phyloP scores from a whole-genome alignment of 2,113 vertebrate genomes.

The Diphyllodes magnificus region DNA sequence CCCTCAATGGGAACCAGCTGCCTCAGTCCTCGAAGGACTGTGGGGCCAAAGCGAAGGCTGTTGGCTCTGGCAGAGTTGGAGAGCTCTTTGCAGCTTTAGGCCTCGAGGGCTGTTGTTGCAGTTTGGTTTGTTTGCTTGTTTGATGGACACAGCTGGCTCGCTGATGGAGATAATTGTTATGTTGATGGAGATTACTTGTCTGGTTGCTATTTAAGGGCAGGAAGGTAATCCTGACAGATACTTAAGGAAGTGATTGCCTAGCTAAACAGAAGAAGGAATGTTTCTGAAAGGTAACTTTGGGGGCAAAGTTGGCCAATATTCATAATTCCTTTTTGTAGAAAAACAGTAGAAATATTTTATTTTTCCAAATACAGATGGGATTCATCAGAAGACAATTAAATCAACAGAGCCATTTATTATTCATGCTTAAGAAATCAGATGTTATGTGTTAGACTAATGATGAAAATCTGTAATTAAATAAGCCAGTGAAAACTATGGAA shows the following conservation, averaged over 20 bases:
- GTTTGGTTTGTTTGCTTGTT: constrained; percentile 41
- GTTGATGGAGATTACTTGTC: constrained; percentile 36
- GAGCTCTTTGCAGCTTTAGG: background rate
- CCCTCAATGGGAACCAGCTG: background rate
- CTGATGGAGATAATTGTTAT: constrained; percentile 6
- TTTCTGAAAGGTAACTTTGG: background rate
- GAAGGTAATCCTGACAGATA: constrained; percentile 8
- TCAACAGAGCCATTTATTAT: background rate
- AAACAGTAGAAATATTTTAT: background rate
- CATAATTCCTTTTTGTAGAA: background rate
- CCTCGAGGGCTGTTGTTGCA: constrained; percentile 12
- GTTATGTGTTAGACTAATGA: background rate
- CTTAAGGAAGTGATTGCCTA: background rate
- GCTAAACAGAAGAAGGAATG: background rate
- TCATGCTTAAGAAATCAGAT: constrained; percentile 13
- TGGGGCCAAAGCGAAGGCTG: background rate
- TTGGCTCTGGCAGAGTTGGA: background rate
- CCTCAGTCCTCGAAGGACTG: background rate
- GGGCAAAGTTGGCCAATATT: background rate
- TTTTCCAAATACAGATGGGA: background rate
- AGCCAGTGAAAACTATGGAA: background rate
- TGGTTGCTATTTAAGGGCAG: constrained; percentile 23
- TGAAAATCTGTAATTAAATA: constrained; percentile 19
- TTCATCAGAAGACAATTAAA: background rate
- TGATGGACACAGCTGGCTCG: constrained; percentile 10